Conservation (phyloP, 2,888 invertebrate species). For the Clostera curtula region DNA sequence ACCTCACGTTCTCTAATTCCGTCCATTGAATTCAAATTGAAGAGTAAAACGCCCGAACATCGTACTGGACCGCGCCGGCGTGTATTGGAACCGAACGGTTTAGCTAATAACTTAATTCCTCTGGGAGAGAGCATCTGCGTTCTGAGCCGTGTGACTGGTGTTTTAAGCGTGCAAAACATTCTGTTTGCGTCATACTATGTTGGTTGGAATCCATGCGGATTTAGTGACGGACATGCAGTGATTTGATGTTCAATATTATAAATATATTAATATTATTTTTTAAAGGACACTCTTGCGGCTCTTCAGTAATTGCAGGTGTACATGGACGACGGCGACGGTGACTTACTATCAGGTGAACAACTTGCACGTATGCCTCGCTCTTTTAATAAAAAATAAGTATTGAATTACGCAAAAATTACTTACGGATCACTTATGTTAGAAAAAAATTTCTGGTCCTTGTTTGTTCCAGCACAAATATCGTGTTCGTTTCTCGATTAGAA, state of each 20-base stretch:
- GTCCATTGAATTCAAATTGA: constrained; percentile 70
- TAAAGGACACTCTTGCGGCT: no score
- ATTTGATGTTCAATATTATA: no score
- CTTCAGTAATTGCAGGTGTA: no score
- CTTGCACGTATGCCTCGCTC: no score
- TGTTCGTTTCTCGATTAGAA: constrained; percentile 21
- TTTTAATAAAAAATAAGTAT: no score
- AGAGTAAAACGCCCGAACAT: constrained; percentile 55
- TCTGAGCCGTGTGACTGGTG: constrained; percentile 23
- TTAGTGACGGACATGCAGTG: neutral
- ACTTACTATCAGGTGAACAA: no score
- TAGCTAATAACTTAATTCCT: constrained; percentile 71
- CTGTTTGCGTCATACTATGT: constrained; percentile 11
- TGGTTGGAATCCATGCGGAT: constrained; percentile 3
- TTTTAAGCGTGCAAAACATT: constrained; percentile 23
- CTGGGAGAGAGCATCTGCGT: constrained; percentile 58
- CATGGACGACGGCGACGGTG: no score
- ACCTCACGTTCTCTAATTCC: constrained; percentile 55
- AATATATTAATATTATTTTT: no score
- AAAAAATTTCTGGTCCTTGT: constrained; percentile 22
- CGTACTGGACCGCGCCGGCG: constrained; percentile 36
- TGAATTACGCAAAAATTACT: constrained; percentile 28
- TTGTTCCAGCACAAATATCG: constrained; percentile 24
- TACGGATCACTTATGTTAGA: constrained; percentile 25
- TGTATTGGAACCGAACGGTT: constrained; percentile 53